Conservation (phyloP, 1,140 invertebrate genomes). For the Platorchestia sp. region DNA sequence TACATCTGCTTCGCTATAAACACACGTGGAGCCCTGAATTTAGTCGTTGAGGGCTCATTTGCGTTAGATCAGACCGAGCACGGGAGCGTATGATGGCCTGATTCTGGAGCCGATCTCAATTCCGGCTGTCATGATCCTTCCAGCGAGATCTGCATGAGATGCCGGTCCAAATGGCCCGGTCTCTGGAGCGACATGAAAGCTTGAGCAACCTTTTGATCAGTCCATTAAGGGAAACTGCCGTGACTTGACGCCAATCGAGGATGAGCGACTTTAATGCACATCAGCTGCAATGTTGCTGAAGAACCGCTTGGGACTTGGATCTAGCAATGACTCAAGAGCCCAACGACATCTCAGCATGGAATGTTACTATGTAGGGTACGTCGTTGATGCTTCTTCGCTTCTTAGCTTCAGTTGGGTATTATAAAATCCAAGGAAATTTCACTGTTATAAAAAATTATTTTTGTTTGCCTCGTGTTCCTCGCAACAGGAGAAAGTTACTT, state of each 20-base stretch:
- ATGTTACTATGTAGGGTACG: neutral
- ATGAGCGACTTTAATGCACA: neutral
- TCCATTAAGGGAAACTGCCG: neutral
- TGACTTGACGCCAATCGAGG: neutral
- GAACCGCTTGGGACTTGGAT: neutral
- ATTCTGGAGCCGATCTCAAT: neutral
- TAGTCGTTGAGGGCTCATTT: neutral
- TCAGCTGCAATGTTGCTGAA: neutral
- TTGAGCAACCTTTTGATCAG: neutral
- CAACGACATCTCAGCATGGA: neutral
- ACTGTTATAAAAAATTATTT: no score
- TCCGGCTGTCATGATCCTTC: neutral
- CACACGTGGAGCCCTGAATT: neutral
- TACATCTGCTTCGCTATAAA: neutral
- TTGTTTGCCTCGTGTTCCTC: no score
- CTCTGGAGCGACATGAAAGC: neutral
- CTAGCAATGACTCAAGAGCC: neutral
- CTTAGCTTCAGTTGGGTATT: neutral
- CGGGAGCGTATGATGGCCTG: neutral
- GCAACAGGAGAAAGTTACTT: no score
- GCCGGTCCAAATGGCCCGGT: neutral
- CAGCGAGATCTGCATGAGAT: neutral
- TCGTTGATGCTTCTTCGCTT: neutral
- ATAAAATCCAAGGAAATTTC: no score
- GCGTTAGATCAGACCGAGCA: neutral